phyloP scores from a whole-genome alignment of 2,797 vertebrate species.

The Ceryle rudis region DNA sequence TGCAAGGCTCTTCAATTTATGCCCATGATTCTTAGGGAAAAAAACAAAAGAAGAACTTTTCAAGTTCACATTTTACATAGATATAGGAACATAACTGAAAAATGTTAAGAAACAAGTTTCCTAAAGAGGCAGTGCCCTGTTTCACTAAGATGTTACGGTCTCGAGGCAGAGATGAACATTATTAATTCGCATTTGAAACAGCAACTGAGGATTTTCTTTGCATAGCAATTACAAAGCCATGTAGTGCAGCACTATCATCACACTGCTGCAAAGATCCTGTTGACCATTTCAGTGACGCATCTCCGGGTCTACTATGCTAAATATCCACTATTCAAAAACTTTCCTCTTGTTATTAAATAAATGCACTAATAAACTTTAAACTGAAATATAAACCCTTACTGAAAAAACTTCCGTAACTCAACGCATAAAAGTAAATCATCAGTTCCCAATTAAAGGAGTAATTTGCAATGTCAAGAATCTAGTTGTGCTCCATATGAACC shows the following conservation, averaged over 20 bases:
- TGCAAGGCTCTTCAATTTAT: slow-evolving; percentile 60
- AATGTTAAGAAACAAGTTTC: background rate
- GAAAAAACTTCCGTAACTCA: background rate
- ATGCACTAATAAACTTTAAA: slow-evolving; percentile 44
- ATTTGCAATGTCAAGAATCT: slow-evolving; percentile 54
- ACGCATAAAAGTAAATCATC: background rate
- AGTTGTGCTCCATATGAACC: slow-evolving; percentile 16
- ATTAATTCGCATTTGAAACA: background rate
- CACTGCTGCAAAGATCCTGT: background rate
- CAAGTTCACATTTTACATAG: background rate
- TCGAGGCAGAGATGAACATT: background rate
- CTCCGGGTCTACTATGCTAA: background rate
- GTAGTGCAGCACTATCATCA: background rate
- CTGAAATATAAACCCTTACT: background rate
- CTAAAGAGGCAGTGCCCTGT: background rate
- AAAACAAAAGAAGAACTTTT: slow-evolving; percentile 57
- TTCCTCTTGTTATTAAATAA: slow-evolving; percentile 10
- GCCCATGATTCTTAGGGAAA: background rate
- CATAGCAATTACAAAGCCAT: background rate
- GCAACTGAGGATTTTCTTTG: slow-evolving; percentile 16
- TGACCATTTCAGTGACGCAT: background rate
- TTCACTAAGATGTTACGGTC: background rate
- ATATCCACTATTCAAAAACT: background rate
- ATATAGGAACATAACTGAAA: background rate
- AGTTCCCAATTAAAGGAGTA: slow-evolving; percentile 56